Conservation (phyloP, 2,888 invertebrate species). For the Xestia xanthographa region DNA sequence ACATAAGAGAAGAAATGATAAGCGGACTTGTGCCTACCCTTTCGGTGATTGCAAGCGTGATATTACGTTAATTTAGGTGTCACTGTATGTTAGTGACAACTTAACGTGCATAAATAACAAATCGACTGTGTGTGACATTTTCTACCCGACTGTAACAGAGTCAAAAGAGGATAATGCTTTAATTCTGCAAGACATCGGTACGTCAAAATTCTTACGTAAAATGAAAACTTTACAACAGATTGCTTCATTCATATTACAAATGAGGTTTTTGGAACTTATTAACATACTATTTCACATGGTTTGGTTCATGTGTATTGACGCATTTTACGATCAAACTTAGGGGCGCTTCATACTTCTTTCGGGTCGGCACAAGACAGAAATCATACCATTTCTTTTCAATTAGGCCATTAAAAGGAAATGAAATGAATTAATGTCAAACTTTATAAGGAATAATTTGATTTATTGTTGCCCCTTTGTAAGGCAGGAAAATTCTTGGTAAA, state of each 20-base stretch:
- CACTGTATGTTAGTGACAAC: not conserved
- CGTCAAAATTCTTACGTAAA: slow-evolving; percentile 19
- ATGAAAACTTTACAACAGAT: slow-evolving; percentile 8
- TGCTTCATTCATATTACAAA: slow-evolving; percentile 39
- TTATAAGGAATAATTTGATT: not conserved
- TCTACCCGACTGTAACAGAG: not conserved
- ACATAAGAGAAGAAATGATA: not conserved
- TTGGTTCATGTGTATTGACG: not conserved
- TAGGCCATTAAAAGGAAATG: not conserved
- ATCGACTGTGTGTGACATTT: not conserved
- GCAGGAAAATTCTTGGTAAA: not conserved
- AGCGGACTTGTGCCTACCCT: not conserved
- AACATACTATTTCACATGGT: slow-evolving; percentile 40
- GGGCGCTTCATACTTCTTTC: not conserved
- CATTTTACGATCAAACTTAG: not conserved
- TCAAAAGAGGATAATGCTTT: not conserved
- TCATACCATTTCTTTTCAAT: not conserved
- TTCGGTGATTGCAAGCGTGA: not conserved
- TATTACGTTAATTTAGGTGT: not conserved
- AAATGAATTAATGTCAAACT: not conserved
- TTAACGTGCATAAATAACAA: too few relatives aligned
- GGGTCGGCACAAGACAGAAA: not conserved
- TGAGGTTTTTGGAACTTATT: slow-evolving; percentile 53
- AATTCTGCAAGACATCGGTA: not conserved
- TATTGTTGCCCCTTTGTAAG: not conserved